These are phyloP conservation scores for Nothocercus nigrocapillus DNA, from an alignment of 2,113 vertebrate genomes.

Conservation along the genomic window DNA sequence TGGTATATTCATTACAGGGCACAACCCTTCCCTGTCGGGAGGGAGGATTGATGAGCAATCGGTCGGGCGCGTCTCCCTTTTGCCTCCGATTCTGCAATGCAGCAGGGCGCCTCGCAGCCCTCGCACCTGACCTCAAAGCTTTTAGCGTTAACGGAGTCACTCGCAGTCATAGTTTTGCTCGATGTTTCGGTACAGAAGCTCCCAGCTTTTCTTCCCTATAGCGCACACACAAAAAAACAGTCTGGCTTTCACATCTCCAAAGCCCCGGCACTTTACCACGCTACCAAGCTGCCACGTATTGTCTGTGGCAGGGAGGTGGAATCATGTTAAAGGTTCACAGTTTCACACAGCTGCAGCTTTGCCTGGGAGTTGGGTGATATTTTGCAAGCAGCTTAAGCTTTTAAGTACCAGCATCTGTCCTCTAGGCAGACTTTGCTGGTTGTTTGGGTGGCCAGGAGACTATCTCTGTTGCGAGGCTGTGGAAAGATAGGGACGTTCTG, in stretches of 20 bases:
- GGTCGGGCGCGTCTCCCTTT: neutral
- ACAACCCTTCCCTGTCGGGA: neutral
- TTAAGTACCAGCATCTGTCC: constrained; percentile 47
- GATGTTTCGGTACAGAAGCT: constrained; percentile 2
- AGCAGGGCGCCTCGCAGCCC: neutral
- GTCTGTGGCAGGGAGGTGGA: constrained; percentile 25
- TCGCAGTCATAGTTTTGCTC: neutral
- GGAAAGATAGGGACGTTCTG: constrained; percentile 29
- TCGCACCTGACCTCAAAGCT: constrained; percentile 10
- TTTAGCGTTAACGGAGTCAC: neutral
- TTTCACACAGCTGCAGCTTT: constrained; percentile 64
- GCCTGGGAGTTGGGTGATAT: neutral
- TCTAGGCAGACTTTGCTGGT: neutral
- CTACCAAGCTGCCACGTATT: constrained; percentile 14
- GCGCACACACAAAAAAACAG: neutral
- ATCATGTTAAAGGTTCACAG: constrained; percentile 54
- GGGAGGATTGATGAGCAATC: constrained; percentile 25
- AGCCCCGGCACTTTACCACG: neutral
- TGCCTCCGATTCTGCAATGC: neutral
- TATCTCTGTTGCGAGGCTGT: neutral
- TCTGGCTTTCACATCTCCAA: constrained; percentile 42
- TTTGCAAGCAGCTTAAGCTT: constrained; percentile 43
- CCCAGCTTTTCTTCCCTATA: neutral
- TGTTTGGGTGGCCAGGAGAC: constrained; percentile 57
- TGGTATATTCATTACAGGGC: constrained; percentile 6